Evolutionary conservation across 2,888 invertebrate genomes (phyloP), one percentile per base, ranked within the genome.

Genomic region (Polydrusus cervinus): DNA sequence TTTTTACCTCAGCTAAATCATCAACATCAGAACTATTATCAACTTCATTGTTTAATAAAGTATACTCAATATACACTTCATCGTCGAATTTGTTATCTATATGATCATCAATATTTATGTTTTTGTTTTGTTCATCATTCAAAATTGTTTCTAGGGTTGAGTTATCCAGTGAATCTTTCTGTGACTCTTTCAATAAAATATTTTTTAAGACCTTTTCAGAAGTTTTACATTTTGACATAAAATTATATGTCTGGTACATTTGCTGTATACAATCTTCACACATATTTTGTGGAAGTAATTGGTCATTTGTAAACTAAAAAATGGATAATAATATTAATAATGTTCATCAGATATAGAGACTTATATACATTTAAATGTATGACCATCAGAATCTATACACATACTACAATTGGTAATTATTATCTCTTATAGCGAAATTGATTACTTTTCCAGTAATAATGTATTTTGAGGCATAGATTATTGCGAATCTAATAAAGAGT

Each of bases 221-320:
- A 18, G 49, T 62, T 73, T 73, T 74, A 71, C 78, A 78, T 55
- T 71, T 79, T 11, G 53, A 34, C 34, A 76, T 9, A 67, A 79
- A 79, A 40, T 71, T 18, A 45, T 78, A 66, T 1, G 34, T 61
- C 13, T 66, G n/a, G 47, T 76, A 79, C 62, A 75, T 62, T 13
- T 30, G 65, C 67, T 78, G 69, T 57, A 78, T 68, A 62, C 79
- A 79, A 16, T 16, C 34, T 71, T 67, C 5, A 25, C 25, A 25
- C 25, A 25, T 25, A 3, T 25, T 25, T 25, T 25, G 25, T 1
- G 25, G 25, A 34, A 74, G 16, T 16, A 65, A n/a, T 61, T 78
- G 71, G 18, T 72, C 47, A 11, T 68, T 64, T 64, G 53, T 60
- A 25, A 75, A 20, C 77, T 77, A 55, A 68, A 77, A 67, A 47